phyloP scores from a whole-genome alignment of 1,140 invertebrate genomes.

The Drosophila pandora region DNA sequence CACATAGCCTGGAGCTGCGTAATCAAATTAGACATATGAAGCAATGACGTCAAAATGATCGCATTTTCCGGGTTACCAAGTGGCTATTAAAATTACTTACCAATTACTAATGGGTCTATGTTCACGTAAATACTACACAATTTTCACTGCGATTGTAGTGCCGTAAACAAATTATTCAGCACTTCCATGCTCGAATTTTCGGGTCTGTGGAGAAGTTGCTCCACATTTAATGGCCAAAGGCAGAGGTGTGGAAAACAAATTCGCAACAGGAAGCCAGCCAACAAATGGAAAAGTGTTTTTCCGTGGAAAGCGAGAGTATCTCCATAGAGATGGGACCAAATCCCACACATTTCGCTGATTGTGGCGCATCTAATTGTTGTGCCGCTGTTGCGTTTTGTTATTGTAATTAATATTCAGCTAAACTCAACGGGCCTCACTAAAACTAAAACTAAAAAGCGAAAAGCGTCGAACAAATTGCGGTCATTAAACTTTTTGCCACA shows the following conservation, averaged over 20 bases:
- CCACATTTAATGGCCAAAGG: constrained; percentile 64
- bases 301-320: constrained; percentile 40
- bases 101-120: constrained; percentile 11
- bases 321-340: constrained; percentile 30
- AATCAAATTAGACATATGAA: constrained; percentile 63
- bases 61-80: constrained; percentile 1
- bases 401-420: constrained; percentile 76
- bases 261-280: constrained; percentile 68
- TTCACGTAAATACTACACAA: constrained; percentile 27
- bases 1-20: constrained; percentile 35
- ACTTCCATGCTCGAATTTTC: constrained; percentile 66
- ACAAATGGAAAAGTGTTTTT: constrained; percentile 29
- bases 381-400: constrained; percentile 67
- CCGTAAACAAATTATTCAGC: constrained; percentile 44
- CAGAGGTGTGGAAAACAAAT: constrained; percentile 59
- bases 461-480: constrained; percentile 75
- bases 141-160: constrained; percentile 23
- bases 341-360: constrained; percentile 30
- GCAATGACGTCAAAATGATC: constrained; percentile 45
- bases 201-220: constrained; percentile 51
- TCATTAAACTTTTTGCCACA: constrained; percentile 78
- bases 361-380: constrained; percentile 80
- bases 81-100: constrained; percentile 7
- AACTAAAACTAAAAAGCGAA: constrained; percentile 71
- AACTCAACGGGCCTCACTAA: constrained; percentile 41